phyloP scores from a whole-genome alignment of 2,113 vertebrate genomes.

The Toxotes chatareus region DNA sequence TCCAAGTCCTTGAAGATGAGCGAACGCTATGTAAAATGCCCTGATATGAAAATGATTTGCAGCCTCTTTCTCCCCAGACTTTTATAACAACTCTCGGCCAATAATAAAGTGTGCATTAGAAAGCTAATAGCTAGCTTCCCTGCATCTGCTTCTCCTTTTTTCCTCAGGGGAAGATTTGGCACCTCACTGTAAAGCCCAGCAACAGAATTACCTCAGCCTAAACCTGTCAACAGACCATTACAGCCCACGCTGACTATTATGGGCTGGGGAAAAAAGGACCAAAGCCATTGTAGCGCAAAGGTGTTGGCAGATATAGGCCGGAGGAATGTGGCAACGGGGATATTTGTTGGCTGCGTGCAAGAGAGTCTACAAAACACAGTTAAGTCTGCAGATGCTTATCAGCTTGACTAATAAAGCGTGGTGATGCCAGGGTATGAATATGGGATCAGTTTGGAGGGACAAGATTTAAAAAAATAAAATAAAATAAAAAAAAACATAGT shows the following conservation, averaged over 20 bases:
- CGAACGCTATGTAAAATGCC: conserved; percentile 17
- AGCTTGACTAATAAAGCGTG: conserved; percentile 74
- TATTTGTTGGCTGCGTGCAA: conserved; percentile 73
- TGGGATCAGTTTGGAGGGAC: conserved; percentile 50
- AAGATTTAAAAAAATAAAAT: conserved; percentile 19
- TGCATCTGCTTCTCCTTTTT: conserved; percentile 63
- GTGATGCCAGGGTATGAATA: conserved; percentile 61
- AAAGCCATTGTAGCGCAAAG: conserved; percentile 82
- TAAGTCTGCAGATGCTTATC: conserved; percentile 76
- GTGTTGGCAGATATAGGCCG: conserved; percentile 85
- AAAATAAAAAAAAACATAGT: neutral
- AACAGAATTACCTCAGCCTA: conserved; percentile 84
- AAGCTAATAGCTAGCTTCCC: conserved; percentile 53
- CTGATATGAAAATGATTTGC: conserved; percentile 56
- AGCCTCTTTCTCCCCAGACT: conserved; percentile 20
- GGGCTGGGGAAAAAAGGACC: conserved; percentile 66
- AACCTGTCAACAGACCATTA: conserved; percentile 87
- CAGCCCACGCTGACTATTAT: conserved; percentile 81
- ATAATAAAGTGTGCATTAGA: conserved; percentile 48
- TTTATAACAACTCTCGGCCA: conserved; percentile 52
- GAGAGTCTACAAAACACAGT: conserved; percentile 67
- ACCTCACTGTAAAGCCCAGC: conserved; percentile 76
- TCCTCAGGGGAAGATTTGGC: conserved; percentile 79
- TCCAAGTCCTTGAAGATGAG: conserved; percentile 44
- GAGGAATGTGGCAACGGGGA: conserved; percentile 80